These are phyloP conservation scores for Amaurobius ferox DNA, from an alignment of 2,888 invertebrate genomes.

Conservation along the genomic window DNA sequence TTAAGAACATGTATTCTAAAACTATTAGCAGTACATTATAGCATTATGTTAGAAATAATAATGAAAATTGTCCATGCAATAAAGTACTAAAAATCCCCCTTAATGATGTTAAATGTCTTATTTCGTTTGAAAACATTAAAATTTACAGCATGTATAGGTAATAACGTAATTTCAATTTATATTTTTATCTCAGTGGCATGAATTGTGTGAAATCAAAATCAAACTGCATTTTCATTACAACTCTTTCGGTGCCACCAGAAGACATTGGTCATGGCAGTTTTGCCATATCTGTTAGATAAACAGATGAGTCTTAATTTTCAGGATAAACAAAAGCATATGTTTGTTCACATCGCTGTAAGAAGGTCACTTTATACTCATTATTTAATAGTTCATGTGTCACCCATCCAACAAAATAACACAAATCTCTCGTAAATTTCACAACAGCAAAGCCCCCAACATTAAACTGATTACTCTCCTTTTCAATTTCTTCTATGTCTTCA, in stretches of 20 bases:
- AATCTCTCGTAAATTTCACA: neutral
- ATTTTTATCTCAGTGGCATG: neutral
- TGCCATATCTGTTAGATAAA: too few species aligned
- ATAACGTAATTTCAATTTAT: neutral
- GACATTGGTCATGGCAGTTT: slow-evolving; percentile 2
- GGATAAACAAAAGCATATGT: neutral
- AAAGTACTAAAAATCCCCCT: neutral
- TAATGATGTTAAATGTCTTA: slow-evolving; percentile 5
- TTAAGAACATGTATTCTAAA: too few species aligned
- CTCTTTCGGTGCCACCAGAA: neutral
- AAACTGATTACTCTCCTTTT: too few species aligned
- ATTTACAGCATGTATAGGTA: neutral
- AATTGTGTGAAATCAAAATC: neutral
- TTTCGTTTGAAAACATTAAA: neutral
- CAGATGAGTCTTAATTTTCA: too few species aligned
- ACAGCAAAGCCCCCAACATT: neutral
- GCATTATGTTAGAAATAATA: too few species aligned
- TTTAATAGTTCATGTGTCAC: too few species aligned
- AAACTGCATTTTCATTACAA: too few species aligned
- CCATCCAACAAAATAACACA: too few species aligned
- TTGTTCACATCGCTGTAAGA: slow-evolving; percentile 6
- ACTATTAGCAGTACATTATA: too few species aligned
- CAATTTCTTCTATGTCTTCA: too few species aligned
- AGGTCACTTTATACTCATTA: too few species aligned
- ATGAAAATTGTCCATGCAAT: too few species aligned